Evolutionary conservation across 1,140 invertebrate species (phyloP).

Genomic region (Rhopalosiphum maidis): DNA sequence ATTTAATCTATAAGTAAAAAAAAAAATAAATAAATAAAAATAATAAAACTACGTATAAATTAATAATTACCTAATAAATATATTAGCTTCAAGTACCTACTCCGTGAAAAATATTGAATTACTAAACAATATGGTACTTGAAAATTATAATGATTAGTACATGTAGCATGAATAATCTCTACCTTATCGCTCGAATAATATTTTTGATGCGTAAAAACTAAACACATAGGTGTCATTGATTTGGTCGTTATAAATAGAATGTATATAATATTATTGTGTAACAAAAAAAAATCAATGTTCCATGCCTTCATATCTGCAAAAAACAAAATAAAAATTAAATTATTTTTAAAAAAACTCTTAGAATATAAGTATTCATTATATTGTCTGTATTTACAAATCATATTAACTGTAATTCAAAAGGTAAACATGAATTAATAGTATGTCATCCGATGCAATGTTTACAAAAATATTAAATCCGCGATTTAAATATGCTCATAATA

Average conservation of each 20-base stretch:
- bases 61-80: background rate
- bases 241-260: background rate
- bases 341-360: background rate
- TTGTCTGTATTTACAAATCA: background rate
- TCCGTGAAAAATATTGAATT: background rate
- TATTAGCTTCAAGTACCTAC: background rate
- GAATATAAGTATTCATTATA: background rate
- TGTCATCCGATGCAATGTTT: background rate
- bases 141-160: background rate
- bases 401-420: background rate
- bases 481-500: background rate
- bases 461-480: background rate
- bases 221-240: background rate
- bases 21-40: background rate
- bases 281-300: background rate
- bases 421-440: background rate
- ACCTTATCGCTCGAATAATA: background rate
- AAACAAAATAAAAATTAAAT: background rate
- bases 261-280: background rate
- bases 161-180: background rate
- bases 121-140: background rate
- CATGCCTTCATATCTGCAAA: background rate
- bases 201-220: constrained; percentile 16
- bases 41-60: background rate
- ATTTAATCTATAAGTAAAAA: constrained; percentile 8